Evolutionary conservation across 2,113 vertebrate genomes (phyloP), one percentile per base, ranked within the genome.

Genomic region (Bufo gargarizans): DNA sequence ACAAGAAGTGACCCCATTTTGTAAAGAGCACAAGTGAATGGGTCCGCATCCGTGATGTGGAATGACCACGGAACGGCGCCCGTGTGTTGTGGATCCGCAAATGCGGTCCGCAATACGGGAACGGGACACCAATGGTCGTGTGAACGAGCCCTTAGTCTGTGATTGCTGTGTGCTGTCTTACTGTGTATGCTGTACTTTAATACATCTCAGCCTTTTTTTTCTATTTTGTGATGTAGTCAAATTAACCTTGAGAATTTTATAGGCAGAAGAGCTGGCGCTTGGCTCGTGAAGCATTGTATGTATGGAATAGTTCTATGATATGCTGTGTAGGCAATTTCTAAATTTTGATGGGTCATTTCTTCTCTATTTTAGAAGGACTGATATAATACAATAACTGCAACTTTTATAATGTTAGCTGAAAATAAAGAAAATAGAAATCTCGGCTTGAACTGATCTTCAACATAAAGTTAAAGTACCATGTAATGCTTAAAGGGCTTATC

Each of bases 201-300:
- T 82, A 82, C 9, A 50, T 16, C 19, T 17, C 43, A 50, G 80
- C 59, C 65, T 82, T 65, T 12, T 45, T 19, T 5, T n/a, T 7
- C 45, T 47, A 14, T 49, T 63, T 82, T 82, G 80, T 82, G 58
- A 82, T 49, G 59, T 65, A 82, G 65, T 82, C 80, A 82, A 65
- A 65, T 65, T 82, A 65, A 82, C 59, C 80, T 82, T 82, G 80
- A 82, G 59, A 20, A 65, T 49, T 65, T 50, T 65, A 82, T 49
- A 82, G 43, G 61, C 43, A 53, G 59, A 83, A 83, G 47, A 67
- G 65, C 61, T 61, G 78, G 56, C 22, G 61, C 78, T 59, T 80
- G 53, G n/a, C 77, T 80, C 22, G 33, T 79, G 20, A 56, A 79
- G 33, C n/a, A 33, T 74, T 45, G 71, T 4, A 47, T 74, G 45